Percentiles rank a stretch among this genome's conserved stretches.
phyloP scores from a whole-genome alignment of 92 coral and sea anemone genomes.

The Muricea muricata region DNA sequence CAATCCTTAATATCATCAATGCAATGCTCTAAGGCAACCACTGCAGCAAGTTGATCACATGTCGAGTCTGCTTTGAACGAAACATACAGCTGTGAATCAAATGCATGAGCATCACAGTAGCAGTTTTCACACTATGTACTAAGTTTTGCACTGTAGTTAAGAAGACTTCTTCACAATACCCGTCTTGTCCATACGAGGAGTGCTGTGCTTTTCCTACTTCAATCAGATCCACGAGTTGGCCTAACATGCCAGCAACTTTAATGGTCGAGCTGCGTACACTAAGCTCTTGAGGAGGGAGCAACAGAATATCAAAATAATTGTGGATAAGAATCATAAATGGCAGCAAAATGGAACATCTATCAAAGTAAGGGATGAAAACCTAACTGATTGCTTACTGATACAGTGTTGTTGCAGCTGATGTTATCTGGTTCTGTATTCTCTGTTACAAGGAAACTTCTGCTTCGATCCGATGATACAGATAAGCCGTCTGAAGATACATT shows the following conservation, averaged over 20 bases:
- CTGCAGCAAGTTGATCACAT: no score
- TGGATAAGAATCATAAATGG: neutral
- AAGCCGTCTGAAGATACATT: neutral
- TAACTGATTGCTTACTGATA: neutral
- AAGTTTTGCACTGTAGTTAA: neutral
- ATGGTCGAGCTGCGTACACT: neutral
- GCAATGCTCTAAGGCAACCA: no score
- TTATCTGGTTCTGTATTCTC: neutral
- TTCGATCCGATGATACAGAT: neutral
- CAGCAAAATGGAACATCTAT: neutral
- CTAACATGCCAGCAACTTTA: neutral
- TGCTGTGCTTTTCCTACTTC: neutral
- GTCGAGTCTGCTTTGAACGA: no score
- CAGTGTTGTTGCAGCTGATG: neutral
- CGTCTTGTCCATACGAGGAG: neutral
- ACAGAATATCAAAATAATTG: neutral
- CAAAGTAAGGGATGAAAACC: neutral
- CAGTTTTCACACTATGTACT: neutral
- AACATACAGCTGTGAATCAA: no score
- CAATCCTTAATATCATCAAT: no score
- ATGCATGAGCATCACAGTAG: no score
- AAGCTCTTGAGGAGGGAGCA: neutral
- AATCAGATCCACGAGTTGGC: neutral
- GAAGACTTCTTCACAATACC: neutral
- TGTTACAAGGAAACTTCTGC: neutral